phyloP scores from a whole-genome alignment of 2,797 vertebrate genomes.

The Staurois parvus region DNA sequence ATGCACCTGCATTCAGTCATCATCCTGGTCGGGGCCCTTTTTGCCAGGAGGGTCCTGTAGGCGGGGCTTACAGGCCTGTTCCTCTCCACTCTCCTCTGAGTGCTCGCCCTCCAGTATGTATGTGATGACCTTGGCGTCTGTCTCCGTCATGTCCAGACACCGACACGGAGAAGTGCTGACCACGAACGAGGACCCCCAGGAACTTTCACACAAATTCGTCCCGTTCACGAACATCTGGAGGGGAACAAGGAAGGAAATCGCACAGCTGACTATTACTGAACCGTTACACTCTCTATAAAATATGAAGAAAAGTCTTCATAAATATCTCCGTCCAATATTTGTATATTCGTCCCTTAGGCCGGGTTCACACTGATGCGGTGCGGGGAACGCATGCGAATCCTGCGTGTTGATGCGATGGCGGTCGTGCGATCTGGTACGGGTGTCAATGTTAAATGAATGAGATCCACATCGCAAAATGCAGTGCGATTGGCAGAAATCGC shows the following conservation, averaged over 20 bases:
- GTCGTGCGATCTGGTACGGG: too few species aligned
- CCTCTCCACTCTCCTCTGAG: constrained; percentile 65
- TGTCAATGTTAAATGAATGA: too few species aligned
- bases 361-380: too few species aligned
- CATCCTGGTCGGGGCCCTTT: constrained; percentile 20
- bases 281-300: too few species aligned
- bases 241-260: background rate
- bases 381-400: too few species aligned
- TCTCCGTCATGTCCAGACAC: constrained; percentile 74
- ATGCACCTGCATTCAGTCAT: constrained; percentile 58
- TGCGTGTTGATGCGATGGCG: too few species aligned
- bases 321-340: too few species aligned
- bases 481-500: too few species aligned
- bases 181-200: constrained; percentile 74
- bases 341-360: too few species aligned
- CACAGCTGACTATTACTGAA: background rate
- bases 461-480: too few species aligned
- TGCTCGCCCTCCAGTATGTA: constrained; percentile 60
- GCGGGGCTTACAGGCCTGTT: constrained; percentile 66
- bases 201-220: constrained; percentile 72
- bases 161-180: constrained; percentile 69
- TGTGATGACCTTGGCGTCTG: constrained; percentile 66
- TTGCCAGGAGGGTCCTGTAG: constrained; percentile 40
- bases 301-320: too few species aligned
- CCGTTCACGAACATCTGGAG: constrained; percentile 71